Evolutionary conservation across 2,113 vertebrate species (phyloP), one percentile per base, ranked within the genome.

Genomic region (Polypterus senegalus): DNA sequence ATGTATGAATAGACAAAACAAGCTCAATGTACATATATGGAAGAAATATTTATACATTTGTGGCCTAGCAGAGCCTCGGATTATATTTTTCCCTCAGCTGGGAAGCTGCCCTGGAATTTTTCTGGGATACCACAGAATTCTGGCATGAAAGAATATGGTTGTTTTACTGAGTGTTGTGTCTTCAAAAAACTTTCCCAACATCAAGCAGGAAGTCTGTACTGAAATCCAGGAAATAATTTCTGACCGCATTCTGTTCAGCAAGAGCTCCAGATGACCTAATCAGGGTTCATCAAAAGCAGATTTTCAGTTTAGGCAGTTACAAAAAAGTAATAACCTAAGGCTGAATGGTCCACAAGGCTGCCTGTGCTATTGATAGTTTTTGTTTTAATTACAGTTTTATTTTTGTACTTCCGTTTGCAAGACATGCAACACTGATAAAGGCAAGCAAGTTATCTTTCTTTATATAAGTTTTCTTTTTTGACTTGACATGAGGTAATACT

Each of bases 211-310:
- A 67, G 66, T 45, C 67, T 59, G 63, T 66, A 61, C 70, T 68
- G 65, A 67, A 69, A 63, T 70, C 49, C 65, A 63, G 70, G 66
- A 70, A 71, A 75, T 71, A 3, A 61, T 62, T 72, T 47, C 54
- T 61, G 58, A 65, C 66, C 68, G 61, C 62, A 63, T 3, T 46
- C 8, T 47, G 65, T 1, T 0, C 67, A 43, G 61, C 71, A 60
- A 59, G 54, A 58, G 63, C 60, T 65, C 63, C 65, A 63, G 69
- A 65, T 64, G 62, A 65, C 49, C 54, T 60, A 64, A 62, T 67
- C 58, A 27, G 3, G 51, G 49, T 45, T 48, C 48, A 59, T 61
- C 53, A 46, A 44, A 10, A 49, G 46, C 60, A 57, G 52, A 57
- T 48, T 54, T 47, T 49, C 48, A 49, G 55, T 49, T 61, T 54